These are phyloP conservation scores for Pangasius sanitwongsei DNA, from an alignment of 2,797 vertebrate species.

Conservation along the genomic window DNA sequence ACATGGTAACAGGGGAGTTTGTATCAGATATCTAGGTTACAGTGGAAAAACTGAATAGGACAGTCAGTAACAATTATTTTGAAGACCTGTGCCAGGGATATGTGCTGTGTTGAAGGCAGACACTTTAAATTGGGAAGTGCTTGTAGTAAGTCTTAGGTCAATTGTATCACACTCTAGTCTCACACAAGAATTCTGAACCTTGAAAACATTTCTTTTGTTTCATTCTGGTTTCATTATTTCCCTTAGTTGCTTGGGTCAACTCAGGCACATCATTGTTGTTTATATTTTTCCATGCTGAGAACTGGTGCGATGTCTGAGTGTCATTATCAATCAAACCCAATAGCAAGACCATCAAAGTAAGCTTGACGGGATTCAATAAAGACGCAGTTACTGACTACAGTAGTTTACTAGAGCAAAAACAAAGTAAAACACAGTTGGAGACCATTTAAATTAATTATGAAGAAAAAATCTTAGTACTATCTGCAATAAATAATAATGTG, in stretches of 20 bases:
- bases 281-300: slow-evolving; percentile 18
- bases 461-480: not conserved
- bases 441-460: not conserved
- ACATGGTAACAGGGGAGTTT: slow-evolving; percentile 22
- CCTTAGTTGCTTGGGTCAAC: not conserved
- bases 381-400: not conserved
- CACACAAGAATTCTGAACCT: not conserved
- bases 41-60: slow-evolving; percentile 26
- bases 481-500: not conserved
- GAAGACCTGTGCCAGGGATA: not conserved
- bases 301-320: slow-evolving; percentile 12
- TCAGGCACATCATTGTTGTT: slow-evolving; percentile 25
- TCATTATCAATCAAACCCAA: slow-evolving; percentile 16
- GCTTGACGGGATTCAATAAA: not conserved
- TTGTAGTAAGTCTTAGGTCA: slow-evolving; percentile 4
- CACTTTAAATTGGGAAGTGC: slow-evolving; percentile 26
- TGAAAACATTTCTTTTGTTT: not conserved
- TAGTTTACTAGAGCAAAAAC: not conserved
- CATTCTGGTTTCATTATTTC: slow-evolving; percentile 8
- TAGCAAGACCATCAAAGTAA: not conserved
- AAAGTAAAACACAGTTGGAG: not conserved
- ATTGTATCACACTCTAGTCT: not conserved
- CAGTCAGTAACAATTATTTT: slow-evolving; percentile 10
- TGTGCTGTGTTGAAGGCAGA: slow-evolving; percentile 3
- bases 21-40: slow-evolving; percentile 16